A percentile compares a stretch with the other conserved stretches of the same genome.
phyloP scores from a whole-genome alignment of 2,888 invertebrate genomes.

The Drosophila neutralis region DNA sequence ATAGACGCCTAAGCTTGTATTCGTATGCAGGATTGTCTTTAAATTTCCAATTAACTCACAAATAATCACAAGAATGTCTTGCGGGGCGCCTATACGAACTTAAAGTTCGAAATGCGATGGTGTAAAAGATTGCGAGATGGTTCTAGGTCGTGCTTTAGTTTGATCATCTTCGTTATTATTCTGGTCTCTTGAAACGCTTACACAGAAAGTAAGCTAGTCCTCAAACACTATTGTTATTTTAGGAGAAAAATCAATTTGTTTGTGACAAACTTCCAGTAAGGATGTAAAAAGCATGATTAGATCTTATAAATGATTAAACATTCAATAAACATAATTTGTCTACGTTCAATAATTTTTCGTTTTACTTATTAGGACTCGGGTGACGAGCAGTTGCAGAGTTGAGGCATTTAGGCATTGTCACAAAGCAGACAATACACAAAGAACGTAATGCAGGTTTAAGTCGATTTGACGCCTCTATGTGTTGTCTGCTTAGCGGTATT shows the following conservation, averaged over 20 bases:
- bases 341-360: constrained; percentile 10
- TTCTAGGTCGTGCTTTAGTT: constrained; percentile 89
- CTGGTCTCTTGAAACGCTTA: background rate
- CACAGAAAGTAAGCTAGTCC: background rate
- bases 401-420: background rate
- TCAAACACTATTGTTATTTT: constrained; percentile 34
- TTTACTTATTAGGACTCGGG: background rate
- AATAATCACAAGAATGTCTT: constrained; percentile 76
- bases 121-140: constrained; percentile 88
- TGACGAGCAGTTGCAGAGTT: background rate
- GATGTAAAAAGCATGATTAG: constrained; percentile 41
- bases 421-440: too few species aligned
- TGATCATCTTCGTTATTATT: constrained; percentile 83
- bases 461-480: too few species aligned
- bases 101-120: constrained; percentile 44
- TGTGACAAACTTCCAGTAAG: constrained; percentile 41
- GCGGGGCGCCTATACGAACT: constrained; percentile 49
- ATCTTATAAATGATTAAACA: constrained; percentile 16
- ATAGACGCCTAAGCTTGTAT: constrained; percentile 55
- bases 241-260: constrained; percentile 61
- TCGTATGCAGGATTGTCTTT: constrained; percentile 68
- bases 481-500: background rate
- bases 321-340: constrained; percentile 40
- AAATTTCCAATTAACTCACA: constrained; percentile 73
- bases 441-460: too few species aligned